A percentile compares a stretch with the other conserved stretches of the same genome.
These are phyloP conservation scores for Odontophorus gujanensis DNA, from an alignment of 2,113 vertebrate species.

Conservation along the genomic window DNA sequence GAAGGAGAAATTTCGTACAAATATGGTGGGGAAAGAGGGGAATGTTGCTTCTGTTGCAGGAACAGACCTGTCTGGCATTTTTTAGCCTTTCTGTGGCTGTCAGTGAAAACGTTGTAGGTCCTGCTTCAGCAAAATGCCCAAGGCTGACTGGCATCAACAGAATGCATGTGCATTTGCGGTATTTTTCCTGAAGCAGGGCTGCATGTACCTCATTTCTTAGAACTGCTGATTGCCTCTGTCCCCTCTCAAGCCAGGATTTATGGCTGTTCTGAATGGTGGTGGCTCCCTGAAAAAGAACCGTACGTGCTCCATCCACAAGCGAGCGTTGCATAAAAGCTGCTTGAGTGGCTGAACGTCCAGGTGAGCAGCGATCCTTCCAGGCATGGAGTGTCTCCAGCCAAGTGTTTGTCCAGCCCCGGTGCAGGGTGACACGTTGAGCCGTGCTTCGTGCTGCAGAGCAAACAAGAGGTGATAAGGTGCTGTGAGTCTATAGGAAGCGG, in stretches of 20 bases:
- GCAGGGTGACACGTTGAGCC: neutral
- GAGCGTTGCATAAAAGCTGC: rapidly evolving
- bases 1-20: neutral
- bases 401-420: neutral
- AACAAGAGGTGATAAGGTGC: constrained; percentile 7
- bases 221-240: neutral
- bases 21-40: neutral
- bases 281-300: neutral
- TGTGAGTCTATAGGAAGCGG: neutral
- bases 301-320: neutral
- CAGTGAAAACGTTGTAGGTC: neutral
- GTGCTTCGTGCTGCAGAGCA: neutral
- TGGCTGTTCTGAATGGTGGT: neutral
- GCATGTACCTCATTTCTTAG: neutral
- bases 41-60: neutral
- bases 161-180: neutral
- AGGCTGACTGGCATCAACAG: neutral
- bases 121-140: neutral
- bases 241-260: neutral
- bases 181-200: neutral
- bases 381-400: neutral
- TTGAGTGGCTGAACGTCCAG: neutral
- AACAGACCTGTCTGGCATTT: constrained; percentile 31
- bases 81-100: neutral
- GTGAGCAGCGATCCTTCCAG: neutral